A percentile compares a stretch with the other conserved stretches of the same genome.
These are phyloP conservation scores for Microchirus variegatus DNA, from an alignment of 2,797 vertebrate genomes.

Conservation along the genomic window DNA sequence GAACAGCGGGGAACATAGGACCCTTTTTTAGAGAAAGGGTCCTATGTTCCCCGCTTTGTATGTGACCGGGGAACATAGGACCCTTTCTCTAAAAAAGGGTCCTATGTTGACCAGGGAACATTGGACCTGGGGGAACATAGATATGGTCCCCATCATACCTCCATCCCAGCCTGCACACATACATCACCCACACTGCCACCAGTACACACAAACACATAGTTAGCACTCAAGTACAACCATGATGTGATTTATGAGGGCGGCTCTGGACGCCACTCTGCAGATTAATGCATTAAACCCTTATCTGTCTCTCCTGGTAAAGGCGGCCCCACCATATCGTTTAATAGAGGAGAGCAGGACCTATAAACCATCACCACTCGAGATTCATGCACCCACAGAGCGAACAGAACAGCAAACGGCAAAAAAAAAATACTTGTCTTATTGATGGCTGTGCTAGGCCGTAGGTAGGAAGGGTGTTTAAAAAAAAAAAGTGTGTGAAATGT, in stretches of 20 bases:
- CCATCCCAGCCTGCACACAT: conserved; percentile 1
- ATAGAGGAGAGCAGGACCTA: conserved; percentile 32
- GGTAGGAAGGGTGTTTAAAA: conserved; percentile 20
- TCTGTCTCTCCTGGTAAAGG: conserved; percentile 68
- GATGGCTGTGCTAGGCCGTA: conserved; percentile 27
- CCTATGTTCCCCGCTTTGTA: too few relatives aligned
- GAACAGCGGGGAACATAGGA: too few relatives aligned
- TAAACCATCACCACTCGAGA: conserved; percentile 53
- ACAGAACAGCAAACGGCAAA: too few relatives aligned
- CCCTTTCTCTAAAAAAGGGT: too few relatives aligned
- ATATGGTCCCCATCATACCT: too few relatives aligned
- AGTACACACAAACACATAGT: conserved; percentile 44
- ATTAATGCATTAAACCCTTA: conserved; percentile 80
- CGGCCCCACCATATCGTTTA: conserved; percentile 64
- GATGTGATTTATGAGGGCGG: conserved; percentile 77
- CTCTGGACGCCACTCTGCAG: conserved; percentile 61
- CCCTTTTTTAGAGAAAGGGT: too few relatives aligned
- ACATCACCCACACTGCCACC: conserved; percentile 1
- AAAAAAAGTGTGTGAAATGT: conserved; percentile 30
- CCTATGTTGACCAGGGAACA: too few relatives aligned
- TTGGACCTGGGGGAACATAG: too few relatives aligned
- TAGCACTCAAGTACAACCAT: conserved; percentile 45
- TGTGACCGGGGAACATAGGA: too few relatives aligned
- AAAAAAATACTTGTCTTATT: conserved; percentile 54
- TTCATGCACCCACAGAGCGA: conserved; percentile 48